Evolutionary conservation across 2,113 vertebrate species (phyloP).

Genomic region (Petroica traversi): DNA sequence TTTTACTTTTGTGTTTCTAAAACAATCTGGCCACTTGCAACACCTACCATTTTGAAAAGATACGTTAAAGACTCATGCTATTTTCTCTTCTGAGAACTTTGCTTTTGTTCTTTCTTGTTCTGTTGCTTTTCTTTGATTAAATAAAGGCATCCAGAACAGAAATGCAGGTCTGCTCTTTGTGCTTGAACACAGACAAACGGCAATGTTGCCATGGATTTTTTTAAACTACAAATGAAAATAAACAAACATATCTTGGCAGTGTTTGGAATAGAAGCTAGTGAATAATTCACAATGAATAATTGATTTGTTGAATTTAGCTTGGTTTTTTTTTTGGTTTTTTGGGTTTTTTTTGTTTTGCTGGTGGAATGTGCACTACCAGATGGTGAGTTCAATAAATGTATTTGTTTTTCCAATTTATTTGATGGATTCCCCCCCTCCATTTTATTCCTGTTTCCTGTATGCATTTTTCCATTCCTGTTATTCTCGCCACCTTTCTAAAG

Average conservation of each 20-base stretch:
- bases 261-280: conserved; percentile 62
- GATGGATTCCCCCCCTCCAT: conserved; percentile 27
- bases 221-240: conserved; percentile 66
- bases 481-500: too few relatives aligned
- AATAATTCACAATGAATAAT: conserved; percentile 76
- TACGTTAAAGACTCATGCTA: not conserved
- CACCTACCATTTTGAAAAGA: not conserved
- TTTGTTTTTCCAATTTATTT: conserved; percentile 70
- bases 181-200: conserved; percentile 49
- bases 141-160: conserved; percentile 29
- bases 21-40: not conserved
- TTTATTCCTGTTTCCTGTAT: too few relatives aligned
- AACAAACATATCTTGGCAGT: conserved; percentile 69
- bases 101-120: conserved; percentile 1
- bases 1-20: not conserved
- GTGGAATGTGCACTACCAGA: conserved; percentile 57
- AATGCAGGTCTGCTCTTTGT: conserved; percentile 39
- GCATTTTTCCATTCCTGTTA: too few relatives aligned
- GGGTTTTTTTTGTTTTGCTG: not conserved
- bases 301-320: conserved; percentile 70
- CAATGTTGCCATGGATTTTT: conserved; percentile 54
- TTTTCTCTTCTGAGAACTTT: conserved; percentile 29
- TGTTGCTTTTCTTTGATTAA: conserved; percentile 23
- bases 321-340: too few relatives aligned
- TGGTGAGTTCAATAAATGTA: conserved; percentile 67